Conservation (phyloP, 2,888 invertebrate species). For the Aproaerema taeniolella region DNA sequence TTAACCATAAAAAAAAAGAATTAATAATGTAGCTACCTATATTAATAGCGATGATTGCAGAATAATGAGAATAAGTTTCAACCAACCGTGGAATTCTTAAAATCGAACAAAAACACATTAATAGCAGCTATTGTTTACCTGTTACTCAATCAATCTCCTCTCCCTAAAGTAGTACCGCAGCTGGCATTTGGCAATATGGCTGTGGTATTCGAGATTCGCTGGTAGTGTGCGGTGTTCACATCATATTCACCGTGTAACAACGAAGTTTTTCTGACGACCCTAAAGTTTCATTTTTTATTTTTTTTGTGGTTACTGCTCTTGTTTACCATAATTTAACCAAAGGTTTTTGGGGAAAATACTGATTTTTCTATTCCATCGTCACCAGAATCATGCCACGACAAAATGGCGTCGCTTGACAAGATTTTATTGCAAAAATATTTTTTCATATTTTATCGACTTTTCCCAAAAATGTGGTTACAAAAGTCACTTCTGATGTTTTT, state of each 20-base stretch:
- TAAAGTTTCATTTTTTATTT: conserved; percentile 69
- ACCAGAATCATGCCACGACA: conserved; percentile 75
- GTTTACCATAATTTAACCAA: conserved; percentile 55
- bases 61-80: no score
- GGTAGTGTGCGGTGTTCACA: conserved; percentile 72
- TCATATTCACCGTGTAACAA: conserved; percentile 59
- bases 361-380: conserved; percentile 69
- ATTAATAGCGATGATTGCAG: no score
- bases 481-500: conserved; percentile 43
- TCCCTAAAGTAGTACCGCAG: no score
- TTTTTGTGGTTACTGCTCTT: conserved; percentile 55
- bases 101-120: no score
- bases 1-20: no score
- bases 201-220: conserved; percentile 71
- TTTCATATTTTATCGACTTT: conserved; percentile 54
- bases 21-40: no score
- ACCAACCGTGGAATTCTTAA: no score
- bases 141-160: no score
- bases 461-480: conserved; percentile 45
- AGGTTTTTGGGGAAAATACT: conserved; percentile 54
- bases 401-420: conserved; percentile 78
- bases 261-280: conserved; percentile 65
- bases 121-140: no score
- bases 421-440: conserved; percentile 68
- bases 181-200: conserved; percentile 64